Conservation (phyloP, 2,888 invertebrate species). For the Apomyelois bistriatella region DNA sequence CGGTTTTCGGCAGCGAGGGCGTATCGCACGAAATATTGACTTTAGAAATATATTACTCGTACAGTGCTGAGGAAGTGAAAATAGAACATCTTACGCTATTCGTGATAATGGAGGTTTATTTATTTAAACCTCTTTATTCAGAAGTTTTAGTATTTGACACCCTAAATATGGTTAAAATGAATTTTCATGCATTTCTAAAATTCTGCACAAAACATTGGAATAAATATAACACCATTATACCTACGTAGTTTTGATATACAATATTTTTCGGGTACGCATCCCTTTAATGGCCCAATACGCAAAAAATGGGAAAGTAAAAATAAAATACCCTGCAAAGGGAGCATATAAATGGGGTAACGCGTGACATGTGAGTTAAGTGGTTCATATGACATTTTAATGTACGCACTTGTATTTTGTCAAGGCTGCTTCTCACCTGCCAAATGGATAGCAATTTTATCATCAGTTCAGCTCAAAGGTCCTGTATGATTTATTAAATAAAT, state of each 20-base stretch:
- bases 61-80: not conserved
- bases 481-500: no score
- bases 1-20: not conserved
- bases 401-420: constrained; percentile 18
- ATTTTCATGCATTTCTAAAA: no score
- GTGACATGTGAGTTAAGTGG: constrained; percentile 38
- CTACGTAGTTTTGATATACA: not conserved
- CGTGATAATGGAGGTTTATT: no score
- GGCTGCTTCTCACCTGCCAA: not conserved
- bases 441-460: constrained; percentile 2
- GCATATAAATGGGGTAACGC: constrained; percentile 32
- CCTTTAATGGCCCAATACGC: not conserved
- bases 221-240: no score
- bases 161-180: no score
- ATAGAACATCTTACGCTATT: no score
- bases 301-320: not conserved
- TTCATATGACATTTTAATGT: constrained; percentile 34
- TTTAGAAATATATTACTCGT: not conserved
- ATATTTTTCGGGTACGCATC: not conserved
- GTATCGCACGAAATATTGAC: not conserved
- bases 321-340: constrained; percentile 17
- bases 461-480: no score
- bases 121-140: no score
- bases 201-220: no score
- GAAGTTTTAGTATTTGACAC: no score